phyloP scores from a whole-genome alignment of 2,888 invertebrate genomes.

The Nomada ferruginata region DNA sequence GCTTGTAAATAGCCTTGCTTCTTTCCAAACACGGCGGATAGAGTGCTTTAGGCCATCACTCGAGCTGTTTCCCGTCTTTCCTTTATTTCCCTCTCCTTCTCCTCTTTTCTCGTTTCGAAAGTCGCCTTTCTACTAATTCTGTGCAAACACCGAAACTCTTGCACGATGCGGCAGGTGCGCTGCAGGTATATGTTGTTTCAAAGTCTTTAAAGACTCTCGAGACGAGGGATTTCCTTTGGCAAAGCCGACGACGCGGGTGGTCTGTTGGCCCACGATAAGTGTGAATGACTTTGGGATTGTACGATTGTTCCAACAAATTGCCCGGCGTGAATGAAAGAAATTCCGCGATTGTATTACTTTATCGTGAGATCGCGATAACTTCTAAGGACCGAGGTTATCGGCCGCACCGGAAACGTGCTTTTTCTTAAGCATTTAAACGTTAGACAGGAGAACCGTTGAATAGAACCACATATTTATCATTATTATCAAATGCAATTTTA shows the following conservation, averaged over 20 bases:
- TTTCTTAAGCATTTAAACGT: background rate
- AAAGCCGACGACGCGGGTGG: slow-evolving; percentile 73
- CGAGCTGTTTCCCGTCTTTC: slow-evolving; percentile 32
- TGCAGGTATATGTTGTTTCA: slow-evolving; percentile 80
- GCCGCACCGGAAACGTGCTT: background rate
- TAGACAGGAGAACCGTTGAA: background rate
- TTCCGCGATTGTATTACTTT: slow-evolving; percentile 25
- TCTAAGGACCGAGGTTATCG: background rate
- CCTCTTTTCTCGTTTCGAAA: slow-evolving; percentile 52
- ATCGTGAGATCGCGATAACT: slow-evolving; percentile 21
- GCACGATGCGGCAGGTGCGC: slow-evolving; percentile 71
- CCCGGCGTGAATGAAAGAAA: slow-evolving; percentile 14
- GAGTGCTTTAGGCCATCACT: slow-evolving; percentile 36
- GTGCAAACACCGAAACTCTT: slow-evolving; percentile 70
- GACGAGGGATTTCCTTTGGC: slow-evolving; percentile 66
- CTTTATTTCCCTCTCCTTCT: slow-evolving; percentile 9
- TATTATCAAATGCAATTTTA: background rate
- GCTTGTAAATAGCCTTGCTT: slow-evolving; percentile 52
- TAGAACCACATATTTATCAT: background rate
- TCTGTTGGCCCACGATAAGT: slow-evolving; percentile 57
- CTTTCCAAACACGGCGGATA: slow-evolving; percentile 48
- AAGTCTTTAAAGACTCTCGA: slow-evolving; percentile 73
- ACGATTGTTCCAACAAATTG: slow-evolving; percentile 52
- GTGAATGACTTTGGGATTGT: slow-evolving; percentile 69
- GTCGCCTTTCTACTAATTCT: slow-evolving; percentile 77